Evolutionary conservation across 2,888 invertebrate species (phyloP).

Genomic region (Tetropium fuscum): DNA sequence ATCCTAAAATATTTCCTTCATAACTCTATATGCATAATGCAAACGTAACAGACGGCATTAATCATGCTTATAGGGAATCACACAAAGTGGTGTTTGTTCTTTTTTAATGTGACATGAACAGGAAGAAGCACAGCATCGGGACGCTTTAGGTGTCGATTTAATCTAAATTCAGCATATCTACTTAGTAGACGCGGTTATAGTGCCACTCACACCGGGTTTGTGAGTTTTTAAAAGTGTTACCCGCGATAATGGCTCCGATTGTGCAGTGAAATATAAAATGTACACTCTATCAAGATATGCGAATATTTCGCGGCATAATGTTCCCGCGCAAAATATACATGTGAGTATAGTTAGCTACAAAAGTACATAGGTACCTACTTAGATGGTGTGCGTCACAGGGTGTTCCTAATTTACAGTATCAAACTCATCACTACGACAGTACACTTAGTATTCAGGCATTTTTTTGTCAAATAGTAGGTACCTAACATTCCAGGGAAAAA

Average conservation of each 20-base stretch:
- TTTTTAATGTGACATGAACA: constrained; percentile 46
- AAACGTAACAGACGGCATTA: constrained; percentile 27
- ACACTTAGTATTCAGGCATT: too few species aligned
- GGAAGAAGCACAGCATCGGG: constrained; percentile 50
- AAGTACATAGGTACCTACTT: too few species aligned
- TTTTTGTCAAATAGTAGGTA: too few species aligned
- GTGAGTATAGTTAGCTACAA: constrained; percentile 46
- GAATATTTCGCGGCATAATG: constrained; percentile 40
- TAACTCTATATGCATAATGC: background rate
- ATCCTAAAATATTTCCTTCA: constrained; percentile 3
- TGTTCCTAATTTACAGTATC: too few species aligned
- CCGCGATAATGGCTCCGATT: constrained; percentile 13
- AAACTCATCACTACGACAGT: too few species aligned
- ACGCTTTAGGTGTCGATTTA: constrained; percentile 51
- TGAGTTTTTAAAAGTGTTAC: constrained; percentile 6
- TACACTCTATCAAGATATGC: constrained; percentile 31
- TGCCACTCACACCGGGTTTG: constrained; percentile 4
- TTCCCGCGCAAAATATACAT: constrained; percentile 55
- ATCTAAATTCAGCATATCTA: constrained; percentile 46
- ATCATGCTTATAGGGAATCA: constrained; percentile 45
- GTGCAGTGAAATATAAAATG: constrained; percentile 22
- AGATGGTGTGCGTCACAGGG: too few species aligned
- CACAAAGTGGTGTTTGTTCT: constrained; percentile 37
- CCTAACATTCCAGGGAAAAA: too few species aligned
- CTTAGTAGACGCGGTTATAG: constrained; percentile 24